Percentiles rank a stretch among this genome's conserved stretches.
phyloP scores from a whole-genome alignment of 2,113 vertebrate genomes.

The Festucalex cinctus region DNA sequence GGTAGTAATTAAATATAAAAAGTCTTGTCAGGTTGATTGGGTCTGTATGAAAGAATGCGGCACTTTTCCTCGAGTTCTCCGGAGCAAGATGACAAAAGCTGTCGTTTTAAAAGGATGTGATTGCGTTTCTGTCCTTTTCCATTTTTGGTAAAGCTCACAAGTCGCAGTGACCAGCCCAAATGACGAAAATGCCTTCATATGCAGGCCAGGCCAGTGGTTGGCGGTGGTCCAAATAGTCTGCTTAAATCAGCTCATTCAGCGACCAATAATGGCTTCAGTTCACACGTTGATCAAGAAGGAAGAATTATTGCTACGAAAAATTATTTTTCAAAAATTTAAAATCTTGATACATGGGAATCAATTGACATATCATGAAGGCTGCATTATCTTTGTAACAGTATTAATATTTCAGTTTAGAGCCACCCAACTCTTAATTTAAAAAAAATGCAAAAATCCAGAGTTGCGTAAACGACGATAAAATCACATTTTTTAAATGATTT shows the following conservation, averaged over 20 bases:
- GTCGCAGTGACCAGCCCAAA: not conserved
- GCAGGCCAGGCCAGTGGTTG: too few relatives aligned
- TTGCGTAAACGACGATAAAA: too few relatives aligned
- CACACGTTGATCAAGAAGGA: too few relatives aligned
- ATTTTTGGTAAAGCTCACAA: not conserved
- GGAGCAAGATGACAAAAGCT: constrained; percentile 14
- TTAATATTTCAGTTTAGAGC: not conserved
- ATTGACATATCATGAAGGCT: not conserved
- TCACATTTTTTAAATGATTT: too few relatives aligned
- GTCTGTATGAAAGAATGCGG: constrained; percentile 62
- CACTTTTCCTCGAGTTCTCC: constrained; percentile 45
- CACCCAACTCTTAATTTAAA: not conserved
- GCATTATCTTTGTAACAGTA: not conserved
- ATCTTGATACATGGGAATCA: too few relatives aligned
- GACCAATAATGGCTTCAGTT: too few relatives aligned
- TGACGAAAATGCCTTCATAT: not conserved
- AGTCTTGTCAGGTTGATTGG: constrained; percentile 71
- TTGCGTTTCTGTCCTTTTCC: not conserved
- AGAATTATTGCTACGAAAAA: too few relatives aligned
- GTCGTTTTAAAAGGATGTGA: not conserved
- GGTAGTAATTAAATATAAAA: constrained; percentile 73
- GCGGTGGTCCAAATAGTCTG: too few relatives aligned
- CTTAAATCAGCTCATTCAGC: too few relatives aligned
- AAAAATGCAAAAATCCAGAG: too few relatives aligned
- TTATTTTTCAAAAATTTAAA: too few relatives aligned